Conservation (phyloP, 2,888 invertebrate species). For the Megalurothrips usitatus region DNA sequence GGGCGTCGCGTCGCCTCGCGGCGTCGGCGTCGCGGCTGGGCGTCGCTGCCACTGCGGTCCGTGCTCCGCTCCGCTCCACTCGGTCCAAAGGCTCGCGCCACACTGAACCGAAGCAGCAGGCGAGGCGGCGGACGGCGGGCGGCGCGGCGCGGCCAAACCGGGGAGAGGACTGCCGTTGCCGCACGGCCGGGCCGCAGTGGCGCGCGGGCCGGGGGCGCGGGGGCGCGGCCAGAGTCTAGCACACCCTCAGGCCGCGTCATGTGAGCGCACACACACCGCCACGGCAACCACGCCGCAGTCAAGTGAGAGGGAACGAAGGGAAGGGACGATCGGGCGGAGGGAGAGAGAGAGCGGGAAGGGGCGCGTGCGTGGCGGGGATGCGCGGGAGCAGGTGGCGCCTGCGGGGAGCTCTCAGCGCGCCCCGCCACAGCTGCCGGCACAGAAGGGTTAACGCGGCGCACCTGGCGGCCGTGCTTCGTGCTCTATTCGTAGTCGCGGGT, state of each 20-base stretch:
- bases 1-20: not conserved
- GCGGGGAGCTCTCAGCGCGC: too few species aligned
- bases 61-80: not conserved
- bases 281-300: not conserved
- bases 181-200: not conserved
- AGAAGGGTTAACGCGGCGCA: too few species aligned
- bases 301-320: not conserved
- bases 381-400: too few species aligned
- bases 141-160: not conserved
- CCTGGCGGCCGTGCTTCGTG: too few species aligned
- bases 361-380: not conserved
- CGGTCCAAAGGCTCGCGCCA: conserved; percentile 11
- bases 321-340: not conserved
- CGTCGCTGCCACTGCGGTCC: not conserved
- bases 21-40: not conserved
- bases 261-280: not conserved
- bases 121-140: not conserved
- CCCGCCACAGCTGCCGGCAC: too few species aligned
- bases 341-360: not conserved
- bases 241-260: too few species aligned
- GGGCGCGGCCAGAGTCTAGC: not conserved
- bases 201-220: not conserved
- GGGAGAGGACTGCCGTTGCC: too few species aligned
- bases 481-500: too few species aligned
- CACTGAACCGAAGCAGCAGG: not conserved